Evolutionary conservation across 2,113 vertebrate species (phyloP), one percentile per base, ranked within the genome.

Genomic region (Platycercus adscitus): DNA sequence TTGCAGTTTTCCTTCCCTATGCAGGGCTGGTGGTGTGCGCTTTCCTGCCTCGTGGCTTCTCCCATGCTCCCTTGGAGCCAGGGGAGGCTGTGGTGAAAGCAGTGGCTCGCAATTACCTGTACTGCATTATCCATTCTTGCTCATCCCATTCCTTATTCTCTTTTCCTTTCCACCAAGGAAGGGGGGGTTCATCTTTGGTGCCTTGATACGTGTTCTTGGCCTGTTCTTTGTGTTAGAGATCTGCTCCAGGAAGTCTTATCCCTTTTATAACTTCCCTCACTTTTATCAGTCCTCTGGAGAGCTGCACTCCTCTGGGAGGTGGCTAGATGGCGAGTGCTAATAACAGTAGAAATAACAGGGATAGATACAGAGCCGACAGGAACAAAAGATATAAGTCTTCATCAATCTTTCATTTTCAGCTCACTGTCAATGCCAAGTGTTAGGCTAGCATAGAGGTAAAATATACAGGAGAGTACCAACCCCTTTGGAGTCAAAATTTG

Each of bases 21-120:
- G 3, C 17, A 44, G 13, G 0, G 1, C 5, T 61, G 26, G 25
- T 29, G 19, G 20, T 46, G 37, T 12, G 33, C 10, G 2, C 0
- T 2, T n/a, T 86, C 25, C 44, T 3, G 3, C 23, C 13, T 66
- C 18, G 11, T 70, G 31, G 11, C 49, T 84, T 91, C 9, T 83
- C 21, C 20, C 13, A 33, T 0, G 0, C 25, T 72, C 17, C 7
- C 46, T 61, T 3, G 9, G 63, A 77, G 43, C 3, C 19, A 2
- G 3, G 5, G 47, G 15, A 87, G 17, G 49, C 44, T 79, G 21
- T 1, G 4, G n/a, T 63, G 29, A 53, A 35, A 76, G 17, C 39
- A 72, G 8, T 0, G 3, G 31, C 9, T 0, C 1, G 43, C 19
- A 77, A 28, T 23, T 88, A 15, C 9, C 28, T 44, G 16, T 41